phyloP scores from a whole-genome alignment of 2,797 vertebrate genomes.

The Gymnopithys bicolor region DNA sequence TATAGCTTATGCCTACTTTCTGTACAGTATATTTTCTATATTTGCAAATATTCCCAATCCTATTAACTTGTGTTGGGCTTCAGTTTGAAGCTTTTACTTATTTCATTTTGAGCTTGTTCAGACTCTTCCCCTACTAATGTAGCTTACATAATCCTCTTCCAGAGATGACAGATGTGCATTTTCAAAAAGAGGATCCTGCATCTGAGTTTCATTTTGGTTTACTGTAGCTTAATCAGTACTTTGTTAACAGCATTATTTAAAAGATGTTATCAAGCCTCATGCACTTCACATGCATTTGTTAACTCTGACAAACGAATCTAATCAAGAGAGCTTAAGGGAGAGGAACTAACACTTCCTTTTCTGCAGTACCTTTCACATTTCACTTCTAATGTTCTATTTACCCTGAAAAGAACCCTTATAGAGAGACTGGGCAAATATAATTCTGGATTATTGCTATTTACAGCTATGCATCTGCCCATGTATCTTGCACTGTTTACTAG shows the following conservation, averaged over 20 bases:
- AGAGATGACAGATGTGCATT: slow-evolving; percentile 50
- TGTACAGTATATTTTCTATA: background rate
- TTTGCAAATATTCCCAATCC: slow-evolving; percentile 5
- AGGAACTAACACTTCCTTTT: background rate
- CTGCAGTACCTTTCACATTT: background rate
- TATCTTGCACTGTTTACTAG: background rate
- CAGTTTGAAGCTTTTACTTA: slow-evolving; percentile 20
- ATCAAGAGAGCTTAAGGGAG: background rate
- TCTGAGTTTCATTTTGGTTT: slow-evolving; percentile 14
- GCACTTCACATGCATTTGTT: background rate
- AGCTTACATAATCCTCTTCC: slow-evolving; percentile 35
- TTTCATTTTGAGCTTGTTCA: slow-evolving; percentile 2
- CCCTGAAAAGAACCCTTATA: background rate
- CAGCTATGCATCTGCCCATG: background rate
- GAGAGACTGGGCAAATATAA: background rate
- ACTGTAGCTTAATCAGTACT: slow-evolving; percentile 45
- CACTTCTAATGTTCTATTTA: background rate
- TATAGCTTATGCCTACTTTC: background rate
- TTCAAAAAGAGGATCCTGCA: slow-evolving; percentile 45
- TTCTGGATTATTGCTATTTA: background rate
- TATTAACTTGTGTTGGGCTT: background rate
- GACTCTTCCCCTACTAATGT: slow-evolving; percentile 21
- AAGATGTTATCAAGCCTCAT: background rate
- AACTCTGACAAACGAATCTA: slow-evolving; percentile 37
- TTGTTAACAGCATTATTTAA: slow-evolving; percentile 49